A percentile compares a stretch with the other conserved stretches of the same genome.
Conservation (phyloP, 2,797 vertebrate genomes). For the Sebastes taczanowskii region DNA sequence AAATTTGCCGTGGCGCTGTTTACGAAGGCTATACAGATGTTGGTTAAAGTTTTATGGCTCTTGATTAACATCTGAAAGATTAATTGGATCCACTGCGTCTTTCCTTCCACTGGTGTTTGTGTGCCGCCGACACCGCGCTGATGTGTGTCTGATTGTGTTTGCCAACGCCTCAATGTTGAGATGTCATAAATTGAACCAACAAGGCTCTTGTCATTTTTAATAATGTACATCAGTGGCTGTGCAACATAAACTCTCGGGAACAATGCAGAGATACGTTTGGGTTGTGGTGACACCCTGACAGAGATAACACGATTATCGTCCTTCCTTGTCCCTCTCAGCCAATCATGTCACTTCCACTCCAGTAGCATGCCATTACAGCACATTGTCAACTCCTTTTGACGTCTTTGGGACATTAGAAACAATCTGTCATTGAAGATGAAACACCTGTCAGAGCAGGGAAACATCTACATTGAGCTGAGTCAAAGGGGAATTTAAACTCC, state of each 20-base stretch:
- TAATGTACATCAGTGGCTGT: conserved; percentile 45
- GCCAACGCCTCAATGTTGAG: conserved; percentile 29
- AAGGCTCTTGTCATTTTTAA: conserved; percentile 68
- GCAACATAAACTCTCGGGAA: conserved; percentile 25
- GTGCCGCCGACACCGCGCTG: neutral
- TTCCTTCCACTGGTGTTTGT: neutral
- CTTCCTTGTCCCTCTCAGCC: conserved; percentile 27
- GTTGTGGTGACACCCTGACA: conserved; percentile 23
- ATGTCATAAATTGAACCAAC: conserved; percentile 61
- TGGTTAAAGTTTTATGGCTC: conserved; percentile 68
- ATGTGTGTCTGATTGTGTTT: conserved; percentile 42
- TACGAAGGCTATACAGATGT: conserved; percentile 58
- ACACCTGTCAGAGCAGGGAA: conserved; percentile 36
- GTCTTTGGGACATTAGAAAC: conserved; percentile 23
- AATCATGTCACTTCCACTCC: conserved; percentile 48
- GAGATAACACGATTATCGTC: conserved; percentile 38
- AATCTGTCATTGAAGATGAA: conserved; percentile 51
- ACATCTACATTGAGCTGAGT: conserved; percentile 12
- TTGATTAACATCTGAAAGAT: conserved; percentile 55
- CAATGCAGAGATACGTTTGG: conserved; percentile 16
- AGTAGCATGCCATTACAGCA: conserved; percentile 9
- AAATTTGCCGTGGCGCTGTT: conserved; percentile 40
- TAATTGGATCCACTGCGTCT: conserved; percentile 29
- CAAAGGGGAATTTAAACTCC: conserved; percentile 14
- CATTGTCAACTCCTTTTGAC: conserved; percentile 33